phyloP scores from a whole-genome alignment of 1,140 invertebrate species.

The Cydia pomonella region DNA sequence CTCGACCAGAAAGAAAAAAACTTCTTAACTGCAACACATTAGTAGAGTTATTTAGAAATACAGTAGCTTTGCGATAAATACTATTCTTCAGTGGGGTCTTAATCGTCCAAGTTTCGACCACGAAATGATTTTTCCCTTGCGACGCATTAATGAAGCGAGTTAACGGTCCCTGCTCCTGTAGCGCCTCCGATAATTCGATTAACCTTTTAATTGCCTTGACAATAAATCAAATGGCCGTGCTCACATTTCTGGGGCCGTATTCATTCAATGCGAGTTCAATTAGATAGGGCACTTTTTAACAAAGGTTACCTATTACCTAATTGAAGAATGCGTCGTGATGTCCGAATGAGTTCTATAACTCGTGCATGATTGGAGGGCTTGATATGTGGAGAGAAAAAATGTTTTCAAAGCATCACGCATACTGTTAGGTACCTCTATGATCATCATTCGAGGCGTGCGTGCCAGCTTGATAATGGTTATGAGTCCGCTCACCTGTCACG shows the following conservation, averaged over 20 bases:
- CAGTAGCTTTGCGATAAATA: slow-evolving; percentile 46
- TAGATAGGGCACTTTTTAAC: slow-evolving; percentile 43
- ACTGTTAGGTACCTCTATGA: slow-evolving; percentile 16
- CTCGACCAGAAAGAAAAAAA: slow-evolving; percentile 40
- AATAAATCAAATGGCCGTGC: slow-evolving; percentile 55
- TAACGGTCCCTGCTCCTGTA: neutral
- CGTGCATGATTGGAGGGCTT: slow-evolving; percentile 1
- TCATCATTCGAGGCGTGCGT: slow-evolving; percentile 36
- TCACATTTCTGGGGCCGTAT: slow-evolving; percentile 57
- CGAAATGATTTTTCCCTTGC: neutral
- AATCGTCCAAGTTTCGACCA: too few species aligned
- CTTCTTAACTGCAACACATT: slow-evolving; percentile 23
- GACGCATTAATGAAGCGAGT: slow-evolving; percentile 16
- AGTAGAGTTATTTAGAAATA: slow-evolving; percentile 43
- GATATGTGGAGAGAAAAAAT: slow-evolving; percentile 8
- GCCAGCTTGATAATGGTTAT: slow-evolving; percentile 42
- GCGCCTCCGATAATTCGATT: slow-evolving; percentile 58
- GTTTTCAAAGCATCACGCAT: slow-evolving; percentile 18
- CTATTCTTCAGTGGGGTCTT: neutral
- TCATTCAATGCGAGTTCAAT: slow-evolving; percentile 66
- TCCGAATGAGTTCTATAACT: slow-evolving; percentile 19
- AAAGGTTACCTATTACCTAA: slow-evolving; percentile 13
- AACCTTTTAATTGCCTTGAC: slow-evolving; percentile 61
- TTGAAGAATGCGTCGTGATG: slow-evolving; percentile 19
- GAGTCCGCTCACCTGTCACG: slow-evolving; percentile 41